Percentiles rank a stretch among this genome's conserved stretches.
Conservation (phyloP, 2,113 vertebrate genomes). For the Caretta caretta region DNA sequence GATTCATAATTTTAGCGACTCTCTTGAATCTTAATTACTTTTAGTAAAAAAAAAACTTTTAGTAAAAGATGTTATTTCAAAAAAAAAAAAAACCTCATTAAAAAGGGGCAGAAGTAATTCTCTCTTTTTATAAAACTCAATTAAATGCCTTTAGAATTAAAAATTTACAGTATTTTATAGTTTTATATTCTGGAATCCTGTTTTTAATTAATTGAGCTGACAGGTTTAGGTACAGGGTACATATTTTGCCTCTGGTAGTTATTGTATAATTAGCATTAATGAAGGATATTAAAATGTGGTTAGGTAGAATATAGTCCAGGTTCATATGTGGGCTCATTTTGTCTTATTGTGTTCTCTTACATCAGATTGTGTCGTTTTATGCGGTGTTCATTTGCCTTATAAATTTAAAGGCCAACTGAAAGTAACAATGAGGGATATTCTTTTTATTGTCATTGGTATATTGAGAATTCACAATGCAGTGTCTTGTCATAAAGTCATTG, state of each 20-base stretch:
- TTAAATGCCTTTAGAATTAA: conserved; percentile 67
- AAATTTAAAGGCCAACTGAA: neutral
- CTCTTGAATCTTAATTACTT: conserved; percentile 61
- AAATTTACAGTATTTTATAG: conserved; percentile 82
- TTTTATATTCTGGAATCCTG: conserved; percentile 88
- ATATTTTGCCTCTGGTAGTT: conserved; percentile 88
- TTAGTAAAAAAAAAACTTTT: conserved; percentile 16
- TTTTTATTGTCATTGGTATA: neutral
- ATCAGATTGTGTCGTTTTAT: neutral
- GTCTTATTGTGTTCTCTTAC: neutral
- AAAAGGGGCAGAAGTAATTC: conserved; percentile 51
- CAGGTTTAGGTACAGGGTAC: conserved; percentile 86
- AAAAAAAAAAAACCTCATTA: conserved; percentile 62
- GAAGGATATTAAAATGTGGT: conserved; percentile 85
- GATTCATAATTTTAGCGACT: conserved; percentile 55
- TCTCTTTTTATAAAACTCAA: conserved; percentile 63
- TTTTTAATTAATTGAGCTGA: conserved; percentile 92
- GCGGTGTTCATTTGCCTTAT: neutral
- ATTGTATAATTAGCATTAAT: conserved; percentile 87
- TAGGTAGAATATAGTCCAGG: conserved; percentile 79
- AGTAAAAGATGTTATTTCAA: conserved; percentile 61
- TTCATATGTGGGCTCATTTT: neutral
- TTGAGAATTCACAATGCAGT: neutral
- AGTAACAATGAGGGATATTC: neutral
- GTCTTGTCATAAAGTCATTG: neutral